phyloP scores from a whole-genome alignment of 2,113 vertebrate species.

The Gallinago paraguaiae region DNA sequence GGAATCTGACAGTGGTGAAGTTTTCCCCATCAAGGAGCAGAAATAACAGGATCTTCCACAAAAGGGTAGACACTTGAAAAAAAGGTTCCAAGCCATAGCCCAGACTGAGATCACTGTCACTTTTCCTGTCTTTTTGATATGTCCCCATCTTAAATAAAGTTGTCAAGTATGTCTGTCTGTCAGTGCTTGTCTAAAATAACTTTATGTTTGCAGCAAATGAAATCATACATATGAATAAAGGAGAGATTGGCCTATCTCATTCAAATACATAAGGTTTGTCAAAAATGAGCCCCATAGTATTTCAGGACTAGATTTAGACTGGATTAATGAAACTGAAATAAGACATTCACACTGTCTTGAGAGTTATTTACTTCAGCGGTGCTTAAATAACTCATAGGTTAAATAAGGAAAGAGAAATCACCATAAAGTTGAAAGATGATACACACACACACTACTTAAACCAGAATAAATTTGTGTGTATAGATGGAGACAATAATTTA shows the following conservation, averaged over 20 bases:
- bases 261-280: not conserved
- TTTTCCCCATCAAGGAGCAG: not conserved
- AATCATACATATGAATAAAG: not conserved
- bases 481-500: not conserved
- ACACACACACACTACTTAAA: not conserved
- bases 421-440: not conserved
- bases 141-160: not conserved
- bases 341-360: not conserved
- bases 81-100: not conserved
- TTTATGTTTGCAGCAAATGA: not conserved
- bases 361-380: not conserved
- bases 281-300: not conserved
- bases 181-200: not conserved
- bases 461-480: not conserved
- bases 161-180: not conserved
- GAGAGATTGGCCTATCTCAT: not conserved
- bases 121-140: not conserved
- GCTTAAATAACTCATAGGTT: not conserved
- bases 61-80: not conserved
- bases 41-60: not conserved
- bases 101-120: not conserved
- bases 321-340: not conserved
- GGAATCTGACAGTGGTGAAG: not conserved
- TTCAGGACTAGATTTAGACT: constrained; percentile 1
- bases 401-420: not conserved